Base-by-base conservation (phyloP, 2,797 vertebrate genomes). In the Harpagifer antarcticus region DNA sequence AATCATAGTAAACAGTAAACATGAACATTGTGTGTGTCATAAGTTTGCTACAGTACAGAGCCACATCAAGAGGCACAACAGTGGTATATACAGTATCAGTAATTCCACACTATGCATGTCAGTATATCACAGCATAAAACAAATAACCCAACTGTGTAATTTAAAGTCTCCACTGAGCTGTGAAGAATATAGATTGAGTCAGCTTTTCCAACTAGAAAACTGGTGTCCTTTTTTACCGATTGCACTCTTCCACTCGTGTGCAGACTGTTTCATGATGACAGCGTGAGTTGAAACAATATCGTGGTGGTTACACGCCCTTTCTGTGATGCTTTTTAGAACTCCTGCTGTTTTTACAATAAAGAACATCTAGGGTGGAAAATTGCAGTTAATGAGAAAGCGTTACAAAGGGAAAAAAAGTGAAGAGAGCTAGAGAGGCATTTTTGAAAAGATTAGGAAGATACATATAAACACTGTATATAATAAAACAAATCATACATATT, bases 131-230 rank as follows among this genome's bases (percentile, higher is more conserved):
- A 67, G 69, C 68, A 76, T 45, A 81, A 68, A 86, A 86, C 79
- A 90, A 88, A 85, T 74, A 88, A 84, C 76, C 76, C 80, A 66
- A 73, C 77, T 82, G 80, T 88, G 78, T 76, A 83, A 77, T 86
- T 86, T 85, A 83, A 78, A 88, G 85, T 82, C 72, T 86, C 76
- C 76, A 62, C 72, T 86, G 86, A 84, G 83, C 81, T 85, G 81
- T 50, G 50, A 50, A 47, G 74, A 80, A 80, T 88, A 84, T 9
- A 88, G 80, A 89, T 87, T 74, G 85, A 90, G 82, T 90, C 86
- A 87, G 85, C 85, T 48, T 87, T 84, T 86, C 68, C 56, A 44
- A 47, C 67, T 63, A 16, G 14, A 85, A 66, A 75, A 86, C 83
- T 82, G 56, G 83, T 69, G 78, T 78, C 68, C 27, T 12, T 79